These are phyloP conservation scores for Anolis sagrei DNA, from an alignment of 2,113 vertebrate species.

Conservation along the genomic window DNA sequence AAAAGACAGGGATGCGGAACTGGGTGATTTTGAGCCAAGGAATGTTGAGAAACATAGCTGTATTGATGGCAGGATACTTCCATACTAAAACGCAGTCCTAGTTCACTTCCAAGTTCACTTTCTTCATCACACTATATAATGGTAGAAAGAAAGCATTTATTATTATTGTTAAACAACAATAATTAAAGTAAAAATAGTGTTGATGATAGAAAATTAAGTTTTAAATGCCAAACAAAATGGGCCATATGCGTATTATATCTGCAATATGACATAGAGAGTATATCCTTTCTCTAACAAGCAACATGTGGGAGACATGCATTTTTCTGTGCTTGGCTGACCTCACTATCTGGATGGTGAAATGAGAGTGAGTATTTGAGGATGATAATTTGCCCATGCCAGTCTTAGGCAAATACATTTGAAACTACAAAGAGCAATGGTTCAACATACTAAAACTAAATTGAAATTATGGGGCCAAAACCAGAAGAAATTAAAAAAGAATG, in stretches of 20 bases:
- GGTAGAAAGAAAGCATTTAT: too few relatives aligned
- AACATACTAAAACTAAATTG: background rate
- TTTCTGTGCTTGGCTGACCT: background rate
- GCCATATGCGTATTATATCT: too few relatives aligned
- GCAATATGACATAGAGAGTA: background rate
- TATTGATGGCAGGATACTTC: too few relatives aligned
- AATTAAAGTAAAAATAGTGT: too few relatives aligned
- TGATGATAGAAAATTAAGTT: too few relatives aligned
- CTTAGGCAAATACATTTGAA: background rate
- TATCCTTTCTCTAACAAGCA: background rate
- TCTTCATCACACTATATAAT: too few relatives aligned
- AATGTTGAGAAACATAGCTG: background rate
- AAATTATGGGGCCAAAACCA: background rate
- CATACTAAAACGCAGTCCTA: too few relatives aligned
- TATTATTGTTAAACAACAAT: background rate
- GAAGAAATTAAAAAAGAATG: background rate
- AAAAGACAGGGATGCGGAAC: background rate
- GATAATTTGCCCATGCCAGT: background rate
- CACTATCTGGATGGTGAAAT: background rate
- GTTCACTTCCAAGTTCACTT: too few relatives aligned
- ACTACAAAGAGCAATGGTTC: background rate
- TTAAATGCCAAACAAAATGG: too few relatives aligned
- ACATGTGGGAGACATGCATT: background rate
- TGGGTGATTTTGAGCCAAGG: background rate
- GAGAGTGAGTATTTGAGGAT: background rate